Conservation (phyloP, 1,140 invertebrate genomes). For the Heliconius nattereri region DNA sequence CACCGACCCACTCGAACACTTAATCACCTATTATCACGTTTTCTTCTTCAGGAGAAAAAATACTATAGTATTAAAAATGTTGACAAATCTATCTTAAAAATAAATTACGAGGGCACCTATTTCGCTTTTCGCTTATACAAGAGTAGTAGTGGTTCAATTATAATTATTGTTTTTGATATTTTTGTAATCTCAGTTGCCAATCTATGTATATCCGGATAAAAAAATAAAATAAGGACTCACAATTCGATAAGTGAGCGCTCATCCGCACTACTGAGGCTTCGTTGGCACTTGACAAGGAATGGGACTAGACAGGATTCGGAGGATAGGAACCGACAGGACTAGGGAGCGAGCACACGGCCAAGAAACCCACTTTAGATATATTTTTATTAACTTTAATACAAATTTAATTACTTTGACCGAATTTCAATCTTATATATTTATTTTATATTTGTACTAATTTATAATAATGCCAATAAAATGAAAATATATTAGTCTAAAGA, state of each 20-base stretch:
- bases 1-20: constrained; percentile 66
- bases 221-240: constrained; percentile 8
- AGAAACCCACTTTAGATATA: background rate
- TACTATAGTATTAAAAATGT: constrained; percentile 63
- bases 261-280: constrained; percentile 59
- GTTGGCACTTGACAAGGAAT: constrained; percentile 73
- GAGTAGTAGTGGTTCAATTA: constrained; percentile 35
- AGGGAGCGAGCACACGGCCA: background rate
- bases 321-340: constrained; percentile 55
- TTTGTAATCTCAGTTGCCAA: constrained; percentile 39
- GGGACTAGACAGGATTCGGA: constrained; percentile 75
- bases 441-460: background rate
- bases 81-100: constrained; percentile 75
- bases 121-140: constrained; percentile 67
- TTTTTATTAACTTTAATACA: background rate
- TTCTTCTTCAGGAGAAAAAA: constrained; percentile 55
- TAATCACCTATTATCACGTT: constrained; percentile 77
- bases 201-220: constrained; percentile 3
- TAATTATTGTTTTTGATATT: constrained; percentile 29
- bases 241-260: constrained; percentile 42
- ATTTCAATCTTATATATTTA: background rate
- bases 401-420: background rate
- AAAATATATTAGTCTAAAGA: constrained; percentile 6
- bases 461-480: background rate
- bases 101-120: constrained; percentile 71